phyloP scores from a whole-genome alignment of 2,888 invertebrate genomes.

The Volucella inanis region DNA sequence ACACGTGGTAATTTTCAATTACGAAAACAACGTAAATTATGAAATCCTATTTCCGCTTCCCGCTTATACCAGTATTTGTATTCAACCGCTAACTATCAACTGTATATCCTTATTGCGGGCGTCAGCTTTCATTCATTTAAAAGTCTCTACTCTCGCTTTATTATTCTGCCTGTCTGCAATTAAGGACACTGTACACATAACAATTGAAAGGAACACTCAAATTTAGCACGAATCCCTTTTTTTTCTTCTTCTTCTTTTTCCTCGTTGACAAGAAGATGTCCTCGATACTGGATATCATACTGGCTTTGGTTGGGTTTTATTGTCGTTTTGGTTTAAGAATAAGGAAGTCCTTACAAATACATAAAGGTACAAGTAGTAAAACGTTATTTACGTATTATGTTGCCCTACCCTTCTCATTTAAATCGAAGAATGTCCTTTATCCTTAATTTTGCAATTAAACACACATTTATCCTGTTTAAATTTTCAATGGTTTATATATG shows the following conservation, averaged over 20 bases:
- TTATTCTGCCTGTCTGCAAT: slow-evolving; percentile 53
- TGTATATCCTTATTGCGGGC: slow-evolving; percentile 3
- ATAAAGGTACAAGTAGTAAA: slow-evolving; percentile 39
- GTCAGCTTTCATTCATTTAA: slow-evolving; percentile 59
- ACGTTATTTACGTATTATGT: slow-evolving; percentile 63
- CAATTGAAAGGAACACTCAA: slow-evolving; percentile 43
- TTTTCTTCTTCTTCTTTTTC: too few species aligned
- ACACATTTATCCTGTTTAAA: slow-evolving; percentile 64
- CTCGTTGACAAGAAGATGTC: slow-evolving; percentile 4
- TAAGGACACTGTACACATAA: slow-evolving; percentile 62
- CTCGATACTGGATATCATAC: background rate
- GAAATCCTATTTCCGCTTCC: slow-evolving; percentile 15
- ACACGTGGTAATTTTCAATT: slow-evolving; percentile 39
- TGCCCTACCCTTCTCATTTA: slow-evolving; percentile 10
- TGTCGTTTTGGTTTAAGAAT: slow-evolving; percentile 3
- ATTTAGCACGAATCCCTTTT: slow-evolving; percentile 40
- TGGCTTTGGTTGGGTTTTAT: slow-evolving; percentile 9
- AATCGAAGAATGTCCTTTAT: slow-evolving; percentile 59
- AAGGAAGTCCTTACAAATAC: slow-evolving; percentile 2
- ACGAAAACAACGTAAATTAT: slow-evolving; percentile 65
- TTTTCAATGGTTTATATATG: slow-evolving; percentile 34
- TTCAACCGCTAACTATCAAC: slow-evolving; percentile 61
- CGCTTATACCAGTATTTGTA: slow-evolving; percentile 30
- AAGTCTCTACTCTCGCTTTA: slow-evolving; percentile 12
- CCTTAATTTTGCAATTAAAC: slow-evolving; percentile 65